These are phyloP conservation scores for Diadegma fenestrale DNA, from an alignment of 2,888 invertebrate species.

Conservation along the genomic window DNA sequence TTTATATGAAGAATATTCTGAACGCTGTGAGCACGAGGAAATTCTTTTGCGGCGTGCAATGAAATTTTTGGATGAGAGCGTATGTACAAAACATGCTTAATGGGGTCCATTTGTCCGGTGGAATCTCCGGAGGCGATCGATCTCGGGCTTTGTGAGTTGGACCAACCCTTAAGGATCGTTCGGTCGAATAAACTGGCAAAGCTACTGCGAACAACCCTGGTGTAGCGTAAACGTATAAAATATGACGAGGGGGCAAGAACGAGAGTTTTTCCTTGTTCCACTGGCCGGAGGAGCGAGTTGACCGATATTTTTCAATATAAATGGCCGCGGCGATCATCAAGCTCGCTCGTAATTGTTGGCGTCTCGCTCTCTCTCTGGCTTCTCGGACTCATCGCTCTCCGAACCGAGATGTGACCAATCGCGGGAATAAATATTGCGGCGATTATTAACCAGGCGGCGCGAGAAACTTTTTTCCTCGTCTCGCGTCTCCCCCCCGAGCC, in stretches of 20 bases:
- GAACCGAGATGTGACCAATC: conserved; percentile 83
- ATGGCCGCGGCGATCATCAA: background rate
- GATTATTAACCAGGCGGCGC: conserved; percentile 81
- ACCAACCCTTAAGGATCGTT: conserved; percentile 67
- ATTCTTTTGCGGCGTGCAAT: background rate
- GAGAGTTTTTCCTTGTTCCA: conserved; percentile 28
- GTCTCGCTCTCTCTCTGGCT: conserved; percentile 55
- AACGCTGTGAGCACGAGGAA: background rate
- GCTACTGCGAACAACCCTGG: conserved; percentile 33
- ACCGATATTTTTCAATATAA: conserved; percentile 4
- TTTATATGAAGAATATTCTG: no score
- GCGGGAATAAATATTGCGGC: conserved; percentile 83
- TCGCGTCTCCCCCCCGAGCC: no score
- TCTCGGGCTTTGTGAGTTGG: conserved; percentile 76
- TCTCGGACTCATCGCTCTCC: conserved; percentile 79
- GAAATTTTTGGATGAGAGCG: background rate
- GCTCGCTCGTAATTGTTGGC: conserved; percentile 25
- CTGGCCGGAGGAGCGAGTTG: conserved; percentile 57
- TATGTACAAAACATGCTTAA: conserved; percentile 73
- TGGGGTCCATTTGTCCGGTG: conserved; percentile 83
- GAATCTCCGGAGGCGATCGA: conserved; percentile 81
- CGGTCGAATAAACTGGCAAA: conserved; percentile 77
- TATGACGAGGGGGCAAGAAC: background rate
- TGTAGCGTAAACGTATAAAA: conserved; percentile 19
- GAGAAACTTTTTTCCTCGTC: conserved; percentile 27